phyloP scores from a whole-genome alignment of 2,888 invertebrate species.

The Eurytoma adleriae region DNA sequence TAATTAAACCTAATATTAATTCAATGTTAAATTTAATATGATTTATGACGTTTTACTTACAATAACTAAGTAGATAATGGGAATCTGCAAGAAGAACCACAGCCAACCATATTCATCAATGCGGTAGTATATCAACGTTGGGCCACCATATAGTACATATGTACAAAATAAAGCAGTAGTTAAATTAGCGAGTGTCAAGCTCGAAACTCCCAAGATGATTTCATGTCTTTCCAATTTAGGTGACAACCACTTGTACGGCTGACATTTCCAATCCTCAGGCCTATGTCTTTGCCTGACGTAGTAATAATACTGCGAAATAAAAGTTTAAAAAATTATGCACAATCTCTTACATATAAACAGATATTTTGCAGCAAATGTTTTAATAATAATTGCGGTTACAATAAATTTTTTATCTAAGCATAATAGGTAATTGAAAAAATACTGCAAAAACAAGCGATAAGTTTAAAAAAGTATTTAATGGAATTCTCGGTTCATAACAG shows the following conservation, averaged over 20 bases:
- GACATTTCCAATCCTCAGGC: conserved; percentile 85
- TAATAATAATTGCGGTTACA: not conserved
- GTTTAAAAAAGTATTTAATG: too few relatives aligned
- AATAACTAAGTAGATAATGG: conserved; percentile 81
- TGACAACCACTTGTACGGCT: conserved; percentile 83
- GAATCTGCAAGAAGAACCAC: conserved; percentile 83
- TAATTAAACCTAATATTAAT: too few relatives aligned
- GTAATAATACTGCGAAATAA: conserved; percentile 82
- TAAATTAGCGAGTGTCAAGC: conserved; percentile 78
- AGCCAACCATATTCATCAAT: conserved; percentile 81
- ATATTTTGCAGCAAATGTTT: not conserved
- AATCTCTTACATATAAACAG: not conserved
- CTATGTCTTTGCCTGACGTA: conserved; percentile 81
- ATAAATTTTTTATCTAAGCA: not conserved
- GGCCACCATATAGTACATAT: conserved; percentile 83
- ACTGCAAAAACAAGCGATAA: too few relatives aligned
- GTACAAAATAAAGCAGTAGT: conserved; percentile 81
- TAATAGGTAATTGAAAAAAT: too few relatives aligned
- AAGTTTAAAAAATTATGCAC: not conserved
- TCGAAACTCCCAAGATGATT: conserved; percentile 81
- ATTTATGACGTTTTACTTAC: too few relatives aligned
- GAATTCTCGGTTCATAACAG: too few relatives aligned
- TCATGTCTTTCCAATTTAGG: conserved; percentile 84
- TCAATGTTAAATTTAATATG: too few relatives aligned
- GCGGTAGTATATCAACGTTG: conserved; percentile 81